Evolutionary conservation across 2,888 invertebrate species (phyloP).

Genomic region (Drosophila prostipennis): DNA sequence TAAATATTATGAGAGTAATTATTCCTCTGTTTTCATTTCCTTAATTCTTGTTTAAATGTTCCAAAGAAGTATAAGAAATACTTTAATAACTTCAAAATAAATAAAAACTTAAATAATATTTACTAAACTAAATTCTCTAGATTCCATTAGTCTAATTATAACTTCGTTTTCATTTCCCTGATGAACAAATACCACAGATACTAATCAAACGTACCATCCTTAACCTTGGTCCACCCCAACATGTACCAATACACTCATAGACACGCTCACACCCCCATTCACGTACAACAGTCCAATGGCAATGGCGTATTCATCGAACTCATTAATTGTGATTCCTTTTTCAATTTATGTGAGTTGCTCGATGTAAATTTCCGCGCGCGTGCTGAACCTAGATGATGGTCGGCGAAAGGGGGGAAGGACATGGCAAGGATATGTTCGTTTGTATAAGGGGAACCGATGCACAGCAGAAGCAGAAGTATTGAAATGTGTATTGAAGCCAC

Average conservation of each 20-base stretch:
- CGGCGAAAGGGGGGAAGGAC: background rate
- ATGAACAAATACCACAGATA: no score
- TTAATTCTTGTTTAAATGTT: no score
- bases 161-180: no score
- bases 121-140: no score
- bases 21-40: no score
- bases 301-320: constrained; percentile 74
- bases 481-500: constrained; percentile 45
- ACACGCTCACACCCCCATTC: constrained; percentile 27
- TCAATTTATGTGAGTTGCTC: constrained; percentile 69
- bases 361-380: constrained; percentile 55
- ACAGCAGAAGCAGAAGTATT: constrained; percentile 6
- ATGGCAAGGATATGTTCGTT: background rate
- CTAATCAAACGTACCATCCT: background rate
- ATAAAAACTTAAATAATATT: no score
- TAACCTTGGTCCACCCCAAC: constrained; percentile 12
- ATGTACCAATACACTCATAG: constrained; percentile 9
- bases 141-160: no score
- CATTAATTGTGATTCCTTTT: constrained; percentile 80
- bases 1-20: no score
- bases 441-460: background rate
- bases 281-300: constrained; percentile 40
- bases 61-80: no score
- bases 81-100: no score
- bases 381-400: constrained; percentile 36